Conservation (phyloP, 2,888 invertebrate genomes). For the Melikaiella ostensackeni region DNA sequence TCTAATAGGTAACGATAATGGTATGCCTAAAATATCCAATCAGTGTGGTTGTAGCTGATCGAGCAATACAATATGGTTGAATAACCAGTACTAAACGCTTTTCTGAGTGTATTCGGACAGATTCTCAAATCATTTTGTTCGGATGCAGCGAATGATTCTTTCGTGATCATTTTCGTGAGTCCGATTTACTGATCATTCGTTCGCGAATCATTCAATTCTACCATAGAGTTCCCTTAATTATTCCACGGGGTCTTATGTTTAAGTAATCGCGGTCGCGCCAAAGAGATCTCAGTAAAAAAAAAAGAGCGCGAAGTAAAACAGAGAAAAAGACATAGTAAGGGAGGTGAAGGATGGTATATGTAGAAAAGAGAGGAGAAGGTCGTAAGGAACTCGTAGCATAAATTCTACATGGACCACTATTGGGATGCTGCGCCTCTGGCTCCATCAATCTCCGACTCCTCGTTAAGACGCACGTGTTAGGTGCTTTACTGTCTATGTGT, state of each 20-base stretch:
- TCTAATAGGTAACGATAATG: too few relatives aligned
- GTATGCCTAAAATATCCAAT: too few relatives aligned
- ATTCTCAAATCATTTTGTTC: neutral
- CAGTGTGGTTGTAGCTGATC: too few relatives aligned
- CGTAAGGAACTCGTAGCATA: slow-evolving; percentile 53
- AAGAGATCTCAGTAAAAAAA: neutral
- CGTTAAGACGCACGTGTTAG: slow-evolving; percentile 72
- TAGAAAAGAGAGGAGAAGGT: slow-evolving; percentile 45
- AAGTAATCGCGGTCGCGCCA: neutral
- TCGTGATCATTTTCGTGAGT: slow-evolving; percentile 27
- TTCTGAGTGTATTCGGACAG: too few relatives aligned
- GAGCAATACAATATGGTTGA: too few relatives aligned
- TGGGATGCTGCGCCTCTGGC: slow-evolving; percentile 65
- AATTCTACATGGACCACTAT: slow-evolving; percentile 45
- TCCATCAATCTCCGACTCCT: slow-evolving; percentile 75
- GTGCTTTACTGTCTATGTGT: slow-evolving; percentile 54
- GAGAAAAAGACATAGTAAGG: neutral
- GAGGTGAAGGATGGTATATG: slow-evolving; percentile 43
- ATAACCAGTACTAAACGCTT: too few relatives aligned
- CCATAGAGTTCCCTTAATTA: slow-evolving; percentile 13
- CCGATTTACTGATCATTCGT: slow-evolving; percentile 53
- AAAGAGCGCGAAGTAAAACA: slow-evolving; percentile 3
- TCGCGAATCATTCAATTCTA: slow-evolving; percentile 47
- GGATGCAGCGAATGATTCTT: neutral
- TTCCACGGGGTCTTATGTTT: neutral